These are phyloP conservation scores for Pentamera pediparva DNA, from an alignment of 53 echinoderm and acorn worm genomes.

Conservation along the genomic window DNA sequence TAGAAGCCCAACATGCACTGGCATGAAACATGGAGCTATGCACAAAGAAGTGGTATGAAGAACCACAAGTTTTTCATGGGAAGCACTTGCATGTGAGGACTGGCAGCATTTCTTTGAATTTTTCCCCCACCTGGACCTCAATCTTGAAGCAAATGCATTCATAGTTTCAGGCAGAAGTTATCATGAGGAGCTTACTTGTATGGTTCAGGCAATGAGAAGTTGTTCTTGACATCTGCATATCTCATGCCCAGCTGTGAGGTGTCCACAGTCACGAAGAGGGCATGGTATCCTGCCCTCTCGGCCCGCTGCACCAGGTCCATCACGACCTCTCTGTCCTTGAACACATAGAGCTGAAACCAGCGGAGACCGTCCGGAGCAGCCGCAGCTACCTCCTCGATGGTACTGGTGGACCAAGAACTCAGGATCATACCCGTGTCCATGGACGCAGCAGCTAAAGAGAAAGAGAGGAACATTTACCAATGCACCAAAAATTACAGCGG, in stretches of 20 bases:
- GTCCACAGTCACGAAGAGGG: conserved; percentile 79
- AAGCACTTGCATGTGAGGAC: too few species aligned
- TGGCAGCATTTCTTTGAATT: too few species aligned
- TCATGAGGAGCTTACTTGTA: conserved; percentile 34
- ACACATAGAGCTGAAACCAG: conserved; percentile 91
- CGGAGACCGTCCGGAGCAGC: conserved; percentile 58
- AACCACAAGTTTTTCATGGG: too few species aligned
- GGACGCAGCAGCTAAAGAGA: conserved; percentile 54
- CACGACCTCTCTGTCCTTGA: conserved; percentile 52
- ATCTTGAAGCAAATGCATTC: too few species aligned
- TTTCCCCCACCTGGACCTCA: too few species aligned
- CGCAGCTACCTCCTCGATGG: conserved; percentile 72
- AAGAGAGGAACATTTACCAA: too few species aligned
- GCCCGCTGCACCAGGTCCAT: conserved; percentile 60
- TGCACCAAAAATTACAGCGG: too few species aligned
- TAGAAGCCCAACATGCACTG: too few species aligned
- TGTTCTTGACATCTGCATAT: conserved; percentile 66
- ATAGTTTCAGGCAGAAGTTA: too few species aligned
- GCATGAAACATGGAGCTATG: too few species aligned
- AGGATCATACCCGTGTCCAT: conserved; percentile 72
- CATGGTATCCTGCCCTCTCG: conserved; percentile 81
- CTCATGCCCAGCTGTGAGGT: conserved; percentile 55
- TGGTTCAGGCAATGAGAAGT: conserved; percentile 58
- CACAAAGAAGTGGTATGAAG: too few species aligned
- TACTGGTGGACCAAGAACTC: conserved; percentile 76